Conservation (phyloP, 2,797 vertebrate genomes). For the Cyprinella venusta region DNA sequence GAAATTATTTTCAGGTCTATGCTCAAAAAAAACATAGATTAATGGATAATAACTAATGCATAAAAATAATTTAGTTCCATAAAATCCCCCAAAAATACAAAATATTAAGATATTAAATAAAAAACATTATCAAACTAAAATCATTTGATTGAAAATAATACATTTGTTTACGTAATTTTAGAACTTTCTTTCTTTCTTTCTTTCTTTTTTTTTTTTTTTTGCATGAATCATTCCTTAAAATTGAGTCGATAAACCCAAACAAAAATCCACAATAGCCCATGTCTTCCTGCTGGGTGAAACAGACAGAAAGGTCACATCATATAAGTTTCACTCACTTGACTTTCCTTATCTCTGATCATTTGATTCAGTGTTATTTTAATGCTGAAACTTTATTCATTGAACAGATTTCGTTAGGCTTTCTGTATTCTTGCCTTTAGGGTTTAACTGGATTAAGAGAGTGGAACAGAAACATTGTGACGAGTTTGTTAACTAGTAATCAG, state of each 20-base stretch:
- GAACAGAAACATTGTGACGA: slow-evolving; percentile 65
- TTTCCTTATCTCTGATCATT: slow-evolving; percentile 39
- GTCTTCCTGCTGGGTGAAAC: not conserved
- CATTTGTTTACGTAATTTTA: too few species aligned
- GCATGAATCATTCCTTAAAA: not conserved
- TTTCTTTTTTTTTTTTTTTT: too few species aligned
- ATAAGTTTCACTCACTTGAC: not conserved
- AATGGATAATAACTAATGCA: not conserved
- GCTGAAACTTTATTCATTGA: slow-evolving; percentile 33
- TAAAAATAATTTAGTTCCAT: not conserved
- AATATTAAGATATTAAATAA: too few species aligned
- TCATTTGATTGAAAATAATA: too few species aligned
- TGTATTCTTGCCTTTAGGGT: slow-evolving; percentile 42
- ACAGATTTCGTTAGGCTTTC: slow-evolving; percentile 26
- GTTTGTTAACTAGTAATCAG: slow-evolving; percentile 63
- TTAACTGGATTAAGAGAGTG: slow-evolving; percentile 62
- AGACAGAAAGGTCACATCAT: not conserved
- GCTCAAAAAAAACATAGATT: not conserved
- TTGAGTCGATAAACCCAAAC: not conserved
- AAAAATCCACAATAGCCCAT: not conserved
- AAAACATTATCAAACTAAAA: too few species aligned
- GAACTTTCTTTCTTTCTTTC: too few species aligned
- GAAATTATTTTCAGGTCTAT: not conserved
- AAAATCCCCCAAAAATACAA: not conserved
- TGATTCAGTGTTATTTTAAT: slow-evolving; percentile 42